phyloP scores from a whole-genome alignment of 2,888 invertebrate genomes.

The Tenthredo distinguenda region DNA sequence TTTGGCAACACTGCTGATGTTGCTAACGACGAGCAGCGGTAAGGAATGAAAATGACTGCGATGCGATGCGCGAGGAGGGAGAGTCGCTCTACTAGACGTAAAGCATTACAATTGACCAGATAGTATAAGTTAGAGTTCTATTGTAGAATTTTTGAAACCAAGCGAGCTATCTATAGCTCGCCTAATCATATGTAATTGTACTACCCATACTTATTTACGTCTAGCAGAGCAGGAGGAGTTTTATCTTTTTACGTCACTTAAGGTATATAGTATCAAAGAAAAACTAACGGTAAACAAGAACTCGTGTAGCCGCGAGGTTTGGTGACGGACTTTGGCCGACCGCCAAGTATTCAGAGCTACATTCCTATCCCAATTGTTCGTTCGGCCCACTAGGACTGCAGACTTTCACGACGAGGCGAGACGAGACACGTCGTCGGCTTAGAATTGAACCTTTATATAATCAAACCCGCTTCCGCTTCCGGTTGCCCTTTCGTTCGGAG shows the following conservation, averaged over 20 bases:
- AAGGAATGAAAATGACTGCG: not conserved
- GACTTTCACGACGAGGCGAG: not conserved
- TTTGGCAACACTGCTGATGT: constrained; percentile 19
- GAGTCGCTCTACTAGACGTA: not conserved
- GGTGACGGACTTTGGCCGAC: constrained; percentile 28
- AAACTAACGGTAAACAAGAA: constrained; percentile 42
- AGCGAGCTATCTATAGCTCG: not conserved
- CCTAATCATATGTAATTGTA: not conserved
- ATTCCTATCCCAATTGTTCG: constrained; percentile 28
- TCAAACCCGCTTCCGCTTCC: not conserved
- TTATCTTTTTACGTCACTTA: not conserved
- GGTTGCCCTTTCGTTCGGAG: not conserved
- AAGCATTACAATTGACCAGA: constrained; percentile 6
- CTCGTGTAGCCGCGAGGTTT: not conserved
- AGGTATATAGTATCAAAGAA: not conserved
- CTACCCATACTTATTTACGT: not conserved
- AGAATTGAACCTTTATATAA: not conserved
- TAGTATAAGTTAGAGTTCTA: not conserved
- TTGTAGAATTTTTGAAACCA: not conserved
- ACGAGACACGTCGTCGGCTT: constrained; percentile 10
- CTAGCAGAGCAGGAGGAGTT: not conserved
- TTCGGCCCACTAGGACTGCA: not conserved
- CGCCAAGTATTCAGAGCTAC: constrained; percentile 28
- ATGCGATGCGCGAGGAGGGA: not conserved
- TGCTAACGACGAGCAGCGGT: constrained; percentile 24